These are phyloP conservation scores for Ormyrus labotus DNA, from an alignment of 2,888 invertebrate genomes.

Conservation along the genomic window DNA sequence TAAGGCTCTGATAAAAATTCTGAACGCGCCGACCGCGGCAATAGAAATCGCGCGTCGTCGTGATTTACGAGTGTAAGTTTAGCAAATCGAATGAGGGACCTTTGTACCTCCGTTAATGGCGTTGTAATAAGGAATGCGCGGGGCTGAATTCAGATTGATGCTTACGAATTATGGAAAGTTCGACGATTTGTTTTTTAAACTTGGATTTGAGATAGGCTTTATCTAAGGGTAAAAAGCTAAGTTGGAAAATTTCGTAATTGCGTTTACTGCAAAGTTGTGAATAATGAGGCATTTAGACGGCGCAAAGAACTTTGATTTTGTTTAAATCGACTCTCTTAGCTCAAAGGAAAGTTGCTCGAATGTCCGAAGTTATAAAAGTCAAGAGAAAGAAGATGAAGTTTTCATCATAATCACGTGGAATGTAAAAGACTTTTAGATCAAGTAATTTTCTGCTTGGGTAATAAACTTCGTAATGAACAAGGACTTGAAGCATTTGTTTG, in stretches of 20 bases:
- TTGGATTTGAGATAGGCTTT: no score
- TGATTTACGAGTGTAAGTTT: no score
- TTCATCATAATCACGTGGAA: conserved; percentile 11
- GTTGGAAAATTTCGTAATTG: background rate
- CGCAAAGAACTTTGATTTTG: conserved; percentile 17
- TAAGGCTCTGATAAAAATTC: no score
- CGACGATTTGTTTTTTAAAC: no score
- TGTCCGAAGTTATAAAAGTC: conserved; percentile 2
- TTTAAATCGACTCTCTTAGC: conserved; percentile 7
- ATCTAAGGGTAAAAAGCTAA: background rate
- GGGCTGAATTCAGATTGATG: no score
- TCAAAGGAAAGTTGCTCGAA: background rate
- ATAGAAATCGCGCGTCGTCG: no score
- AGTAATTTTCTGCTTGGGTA: conserved; percentile 7
- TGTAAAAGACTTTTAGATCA: conserved; percentile 9
- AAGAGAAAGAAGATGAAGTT: conserved; percentile 16
- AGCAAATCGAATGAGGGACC: no score
- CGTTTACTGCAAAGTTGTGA: conserved; percentile 3
- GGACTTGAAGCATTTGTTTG: background rate
- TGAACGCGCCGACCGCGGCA: no score
- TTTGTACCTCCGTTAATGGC: no score
- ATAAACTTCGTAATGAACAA: background rate
- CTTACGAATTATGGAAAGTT: no score
- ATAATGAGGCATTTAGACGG: conserved; percentile 20
- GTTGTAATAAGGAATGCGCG: no score